phyloP scores from a whole-genome alignment of 2,113 vertebrate genomes.

The Atractosteus spatula region DNA sequence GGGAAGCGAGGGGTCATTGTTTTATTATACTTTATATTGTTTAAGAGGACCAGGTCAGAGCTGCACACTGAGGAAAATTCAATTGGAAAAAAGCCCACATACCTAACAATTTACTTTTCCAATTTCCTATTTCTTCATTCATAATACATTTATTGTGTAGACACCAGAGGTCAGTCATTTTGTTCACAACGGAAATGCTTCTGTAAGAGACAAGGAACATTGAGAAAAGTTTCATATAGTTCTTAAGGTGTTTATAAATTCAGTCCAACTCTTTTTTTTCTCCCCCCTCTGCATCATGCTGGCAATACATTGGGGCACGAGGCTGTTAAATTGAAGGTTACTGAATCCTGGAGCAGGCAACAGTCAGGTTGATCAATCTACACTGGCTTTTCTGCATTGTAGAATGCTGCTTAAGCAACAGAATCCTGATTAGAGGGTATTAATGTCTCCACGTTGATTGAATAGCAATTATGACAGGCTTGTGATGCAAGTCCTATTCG shows the following conservation, averaged over 20 bases:
- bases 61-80: neutral
- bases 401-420: conserved; percentile 36
- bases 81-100: neutral
- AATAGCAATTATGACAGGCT: conserved; percentile 27
- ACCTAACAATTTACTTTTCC: conserved; percentile 8
- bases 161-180: neutral
- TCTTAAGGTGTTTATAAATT: too few species aligned
- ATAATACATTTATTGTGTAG: neutral
- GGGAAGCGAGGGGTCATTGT: conserved; percentile 9
- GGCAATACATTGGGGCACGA: too few species aligned
- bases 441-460: conserved; percentile 25
- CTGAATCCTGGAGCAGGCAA: conserved; percentile 21
- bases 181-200: neutral
- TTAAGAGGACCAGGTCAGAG: neutral
- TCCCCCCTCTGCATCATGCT: too few species aligned
- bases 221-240: neutral
- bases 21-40: neutral
- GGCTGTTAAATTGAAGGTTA: conserved; percentile 21
- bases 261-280: too few species aligned
- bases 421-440: conserved; percentile 36
- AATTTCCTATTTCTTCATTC: conserved; percentile 13
- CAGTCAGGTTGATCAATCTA: conserved; percentile 28
- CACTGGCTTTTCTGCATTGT: conserved; percentile 29
- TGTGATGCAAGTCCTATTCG: conserved; percentile 20
- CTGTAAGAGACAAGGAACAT: neutral